These are phyloP conservation scores for Tromatobia lineatoria DNA, from an alignment of 2,888 invertebrate genomes.

Conservation along the genomic window DNA sequence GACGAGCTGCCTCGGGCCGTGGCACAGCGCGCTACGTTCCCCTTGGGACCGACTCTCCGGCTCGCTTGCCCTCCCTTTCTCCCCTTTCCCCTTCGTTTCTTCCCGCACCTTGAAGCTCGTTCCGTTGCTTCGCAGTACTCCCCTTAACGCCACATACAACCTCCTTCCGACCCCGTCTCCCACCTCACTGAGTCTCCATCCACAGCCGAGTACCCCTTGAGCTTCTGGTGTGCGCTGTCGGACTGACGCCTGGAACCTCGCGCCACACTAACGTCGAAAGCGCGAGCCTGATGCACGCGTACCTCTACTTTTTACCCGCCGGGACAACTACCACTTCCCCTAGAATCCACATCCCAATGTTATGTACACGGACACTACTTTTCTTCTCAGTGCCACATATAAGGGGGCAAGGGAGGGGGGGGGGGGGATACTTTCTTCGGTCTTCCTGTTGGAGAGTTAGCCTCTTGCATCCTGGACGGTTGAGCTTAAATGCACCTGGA, in stretches of 20 bases:
- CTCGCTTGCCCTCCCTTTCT: constrained; percentile 68
- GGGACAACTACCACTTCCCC: constrained; percentile 49
- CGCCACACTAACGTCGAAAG: constrained; percentile 59
- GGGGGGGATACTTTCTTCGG: background rate
- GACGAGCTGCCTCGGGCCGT: constrained; percentile 84
- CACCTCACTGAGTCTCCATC: constrained; percentile 48
- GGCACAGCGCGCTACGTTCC: constrained; percentile 82
- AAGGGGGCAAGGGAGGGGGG: background rate
- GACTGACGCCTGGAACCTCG: constrained; percentile 55
- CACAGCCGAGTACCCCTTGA: constrained; percentile 59
- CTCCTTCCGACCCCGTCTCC: constrained; percentile 35
- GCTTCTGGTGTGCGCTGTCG: constrained; percentile 60
- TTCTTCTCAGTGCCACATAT: constrained; percentile 35
- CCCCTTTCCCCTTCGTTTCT: constrained; percentile 62
- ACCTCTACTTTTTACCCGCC: constrained; percentile 27
- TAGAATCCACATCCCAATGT: constrained; percentile 20
- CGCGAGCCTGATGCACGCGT: constrained; percentile 22
- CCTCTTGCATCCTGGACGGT: background rate
- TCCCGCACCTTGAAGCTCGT: constrained; percentile 69
- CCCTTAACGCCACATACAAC: constrained; percentile 65
- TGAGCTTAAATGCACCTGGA: background rate
- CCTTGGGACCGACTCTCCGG: constrained; percentile 80
- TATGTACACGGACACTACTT: constrained; percentile 41
- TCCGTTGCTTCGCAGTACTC: constrained; percentile 66
- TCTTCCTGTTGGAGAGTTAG: background rate